phyloP scores from a whole-genome alignment of 2,113 vertebrate species.

The Phalacrocorax aristotelis region DNA sequence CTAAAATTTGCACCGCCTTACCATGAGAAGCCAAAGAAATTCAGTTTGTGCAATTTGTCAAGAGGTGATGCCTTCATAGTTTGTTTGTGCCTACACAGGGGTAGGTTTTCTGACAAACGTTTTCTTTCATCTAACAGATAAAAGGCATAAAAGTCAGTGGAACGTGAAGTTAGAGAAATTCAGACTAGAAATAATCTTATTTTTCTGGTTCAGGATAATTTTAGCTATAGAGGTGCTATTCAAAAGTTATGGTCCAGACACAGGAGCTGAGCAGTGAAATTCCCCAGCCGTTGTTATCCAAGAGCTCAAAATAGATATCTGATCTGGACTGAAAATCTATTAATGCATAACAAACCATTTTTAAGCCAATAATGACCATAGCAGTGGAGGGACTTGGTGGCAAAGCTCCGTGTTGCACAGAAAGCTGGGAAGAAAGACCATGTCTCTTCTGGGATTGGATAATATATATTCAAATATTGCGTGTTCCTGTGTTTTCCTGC shows the following conservation, averaged over 20 bases:
- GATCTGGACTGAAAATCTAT: background rate
- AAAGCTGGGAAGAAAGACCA: background rate
- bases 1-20: background rate
- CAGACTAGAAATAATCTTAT: background rate
- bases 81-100: background rate
- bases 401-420: background rate
- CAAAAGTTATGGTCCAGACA: background rate
- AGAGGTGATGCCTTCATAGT: background rate
- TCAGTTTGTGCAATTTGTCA: background rate
- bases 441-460: background rate
- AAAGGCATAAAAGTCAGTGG: background rate
- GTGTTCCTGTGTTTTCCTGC: background rate
- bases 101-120: background rate
- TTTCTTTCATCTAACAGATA: conserved; percentile 18
- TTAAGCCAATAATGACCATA: background rate
- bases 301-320: background rate
- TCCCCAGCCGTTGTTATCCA: background rate
- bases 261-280: background rate
- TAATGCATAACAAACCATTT: background rate
- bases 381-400: background rate
- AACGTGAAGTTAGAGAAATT: background rate
- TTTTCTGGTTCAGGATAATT: background rate
- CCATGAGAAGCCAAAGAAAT: background rate
- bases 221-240: background rate
- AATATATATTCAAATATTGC: background rate